Percentiles rank a stretch among this genome's conserved stretches.
These are phyloP conservation scores for Peromyscus attwateri DNA, from an alignment of 2,797 vertebrate species.

Conservation along the genomic window DNA sequence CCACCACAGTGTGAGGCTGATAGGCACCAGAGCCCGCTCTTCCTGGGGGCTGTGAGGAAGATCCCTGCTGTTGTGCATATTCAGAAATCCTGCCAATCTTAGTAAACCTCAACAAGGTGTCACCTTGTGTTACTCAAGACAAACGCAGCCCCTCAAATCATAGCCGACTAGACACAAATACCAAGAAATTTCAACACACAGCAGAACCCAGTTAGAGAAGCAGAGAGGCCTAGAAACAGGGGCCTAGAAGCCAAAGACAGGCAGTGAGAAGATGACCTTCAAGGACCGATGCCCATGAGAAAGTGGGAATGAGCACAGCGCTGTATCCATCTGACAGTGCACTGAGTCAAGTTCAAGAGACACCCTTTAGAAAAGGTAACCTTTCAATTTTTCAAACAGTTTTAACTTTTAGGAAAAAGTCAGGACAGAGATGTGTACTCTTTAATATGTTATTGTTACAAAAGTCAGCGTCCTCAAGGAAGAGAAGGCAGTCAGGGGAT, in stretches of 20 bases:
- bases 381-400: not conserved
- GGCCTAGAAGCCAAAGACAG: not conserved
- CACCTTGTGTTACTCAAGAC: rapidly evolving
- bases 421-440: not conserved
- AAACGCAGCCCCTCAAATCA: not conserved
- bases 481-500: not conserved
- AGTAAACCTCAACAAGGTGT: too few species aligned
- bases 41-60: not conserved
- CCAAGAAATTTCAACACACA: not conserved
- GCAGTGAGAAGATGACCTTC: not conserved
- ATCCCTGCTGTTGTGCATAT: not conserved
- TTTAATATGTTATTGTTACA: not conserved
- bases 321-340: rapidly evolving
- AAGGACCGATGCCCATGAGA: rapidly evolving
- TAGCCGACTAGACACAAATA: not conserved
- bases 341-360: not conserved
- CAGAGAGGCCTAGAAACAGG: not conserved
- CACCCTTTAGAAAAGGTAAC: not conserved
- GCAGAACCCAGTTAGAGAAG: not conserved
- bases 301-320: rapidly evolving
- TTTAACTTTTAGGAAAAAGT: not conserved
- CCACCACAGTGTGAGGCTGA: rapidly evolving
- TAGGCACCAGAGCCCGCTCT: not conserved
- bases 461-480: not conserved
- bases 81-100: not conserved